Evolutionary conservation across 2,113 vertebrate species (phyloP).

Genomic region (Chloropsis cyanopogon): DNA sequence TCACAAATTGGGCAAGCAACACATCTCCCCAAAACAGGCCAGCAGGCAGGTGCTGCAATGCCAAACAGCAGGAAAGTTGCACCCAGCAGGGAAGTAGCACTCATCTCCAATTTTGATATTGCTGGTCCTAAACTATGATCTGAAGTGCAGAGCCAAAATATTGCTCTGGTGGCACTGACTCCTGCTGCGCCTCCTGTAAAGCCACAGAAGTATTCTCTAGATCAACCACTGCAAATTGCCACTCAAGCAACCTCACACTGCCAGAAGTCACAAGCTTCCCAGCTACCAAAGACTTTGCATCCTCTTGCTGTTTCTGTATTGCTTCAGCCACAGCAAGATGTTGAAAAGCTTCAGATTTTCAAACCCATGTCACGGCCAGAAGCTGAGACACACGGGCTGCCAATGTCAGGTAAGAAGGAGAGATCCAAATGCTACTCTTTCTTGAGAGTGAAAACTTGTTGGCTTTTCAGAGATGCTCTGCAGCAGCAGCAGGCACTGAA

Average conservation of each 20-base stretch:
- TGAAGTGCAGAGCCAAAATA: background rate
- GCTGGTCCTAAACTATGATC: background rate
- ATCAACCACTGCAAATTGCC: background rate
- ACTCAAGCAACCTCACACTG: background rate
- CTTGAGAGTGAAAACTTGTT: background rate
- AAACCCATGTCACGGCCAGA: background rate
- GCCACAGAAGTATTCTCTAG: background rate
- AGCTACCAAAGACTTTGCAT: rapidly evolving
- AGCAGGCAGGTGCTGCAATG: background rate
- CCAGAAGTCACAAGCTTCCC: background rate
- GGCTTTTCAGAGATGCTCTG: background rate
- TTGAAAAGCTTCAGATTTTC: background rate
- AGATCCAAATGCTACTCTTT: background rate
- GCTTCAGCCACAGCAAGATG: background rate
- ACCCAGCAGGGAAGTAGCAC: background rate
- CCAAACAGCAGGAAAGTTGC: background rate
- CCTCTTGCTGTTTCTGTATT: background rate
- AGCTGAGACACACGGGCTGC: background rate
- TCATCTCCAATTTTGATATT: background rate
- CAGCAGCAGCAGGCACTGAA: background rate
- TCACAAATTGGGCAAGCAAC: background rate
- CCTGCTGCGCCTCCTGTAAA: background rate
- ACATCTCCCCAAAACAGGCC: background rate
- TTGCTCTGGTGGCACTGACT: background rate
- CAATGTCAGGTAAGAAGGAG: background rate